phyloP scores from a whole-genome alignment of 2,113 vertebrate species.

The Talpa occidentalis region DNA sequence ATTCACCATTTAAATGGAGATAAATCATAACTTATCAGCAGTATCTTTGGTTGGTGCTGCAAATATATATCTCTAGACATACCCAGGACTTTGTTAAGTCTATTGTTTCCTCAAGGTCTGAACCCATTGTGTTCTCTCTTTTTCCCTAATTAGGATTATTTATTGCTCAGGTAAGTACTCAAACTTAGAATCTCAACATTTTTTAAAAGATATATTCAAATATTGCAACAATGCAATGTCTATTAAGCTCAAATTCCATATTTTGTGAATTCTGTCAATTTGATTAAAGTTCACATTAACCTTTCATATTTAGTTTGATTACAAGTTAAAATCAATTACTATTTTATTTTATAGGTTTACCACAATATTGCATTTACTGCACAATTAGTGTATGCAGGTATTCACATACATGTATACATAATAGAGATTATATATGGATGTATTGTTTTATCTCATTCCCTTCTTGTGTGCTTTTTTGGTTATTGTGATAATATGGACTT shows the following conservation, averaged over 20 bases:
- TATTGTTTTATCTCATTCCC: background rate
- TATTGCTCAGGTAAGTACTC: background rate
- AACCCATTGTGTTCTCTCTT: background rate
- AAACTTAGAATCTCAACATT: background rate
- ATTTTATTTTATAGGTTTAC: background rate
- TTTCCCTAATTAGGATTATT: background rate
- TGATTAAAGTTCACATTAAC: background rate
- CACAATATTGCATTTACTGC: background rate
- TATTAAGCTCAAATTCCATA: background rate
- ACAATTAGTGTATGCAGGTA: background rate
- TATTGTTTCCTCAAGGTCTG: background rate
- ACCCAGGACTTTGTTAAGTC: background rate
- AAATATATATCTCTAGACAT: background rate
- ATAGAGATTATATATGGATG: background rate
- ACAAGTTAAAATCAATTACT: background rate
- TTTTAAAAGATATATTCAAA: background rate
- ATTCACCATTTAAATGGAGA: constrained; percentile 48
- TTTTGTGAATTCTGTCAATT: background rate
- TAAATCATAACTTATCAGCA: constrained; percentile 44
- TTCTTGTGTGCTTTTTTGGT: background rate
- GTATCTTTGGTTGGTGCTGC: background rate
- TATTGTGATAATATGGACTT: background rate
- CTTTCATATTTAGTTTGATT: background rate
- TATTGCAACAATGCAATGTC: background rate
- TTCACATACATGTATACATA: background rate